A percentile compares a stretch with the other conserved stretches of the same genome.
Evolutionary conservation across 2,113 vertebrate genomes (phyloP).

Genomic region (Haliaeetus leucogaster): DNA sequence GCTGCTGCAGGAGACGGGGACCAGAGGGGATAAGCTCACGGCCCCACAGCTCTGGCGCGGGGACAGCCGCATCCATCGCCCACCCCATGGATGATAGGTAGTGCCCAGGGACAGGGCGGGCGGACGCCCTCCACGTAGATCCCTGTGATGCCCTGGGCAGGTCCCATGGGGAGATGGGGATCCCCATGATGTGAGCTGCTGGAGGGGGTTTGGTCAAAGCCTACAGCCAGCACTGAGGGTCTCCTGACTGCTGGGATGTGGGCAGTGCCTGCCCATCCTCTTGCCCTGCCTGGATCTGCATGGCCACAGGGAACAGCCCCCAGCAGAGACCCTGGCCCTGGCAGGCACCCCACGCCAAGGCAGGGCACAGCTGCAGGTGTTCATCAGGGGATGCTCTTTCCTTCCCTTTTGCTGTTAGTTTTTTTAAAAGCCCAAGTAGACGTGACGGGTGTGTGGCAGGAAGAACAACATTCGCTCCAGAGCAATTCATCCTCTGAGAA

Average conservation of each 20-base stretch:
- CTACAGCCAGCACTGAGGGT: not conserved
- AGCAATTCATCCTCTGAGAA: constrained; percentile 40
- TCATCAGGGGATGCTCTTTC: not conserved
- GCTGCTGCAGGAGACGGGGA: not conserved
- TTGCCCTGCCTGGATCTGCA: not conserved
- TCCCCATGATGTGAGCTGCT: not conserved
- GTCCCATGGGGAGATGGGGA: not conserved
- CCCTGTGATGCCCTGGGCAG: not conserved
- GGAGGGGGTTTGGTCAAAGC: not conserved
- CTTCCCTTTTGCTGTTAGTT: not conserved
- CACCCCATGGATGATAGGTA: accelerated
- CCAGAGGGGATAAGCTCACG: not conserved
- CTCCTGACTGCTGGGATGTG: not conserved
- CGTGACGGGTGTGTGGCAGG: not conserved
- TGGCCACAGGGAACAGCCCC: not conserved
- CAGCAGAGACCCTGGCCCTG: not conserved
- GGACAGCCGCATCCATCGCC: not conserved
- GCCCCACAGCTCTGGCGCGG: not conserved
- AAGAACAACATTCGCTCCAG: not conserved
- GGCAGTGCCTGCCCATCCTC: not conserved
- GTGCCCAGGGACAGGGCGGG: accelerated
- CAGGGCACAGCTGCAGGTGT: accelerated
- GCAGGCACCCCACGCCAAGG: not conserved
- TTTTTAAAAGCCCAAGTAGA: not conserved
- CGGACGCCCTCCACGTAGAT: accelerated